Conservation (phyloP, 2,113 vertebrate genomes). For the Porphyrio hochstetteri region DNA sequence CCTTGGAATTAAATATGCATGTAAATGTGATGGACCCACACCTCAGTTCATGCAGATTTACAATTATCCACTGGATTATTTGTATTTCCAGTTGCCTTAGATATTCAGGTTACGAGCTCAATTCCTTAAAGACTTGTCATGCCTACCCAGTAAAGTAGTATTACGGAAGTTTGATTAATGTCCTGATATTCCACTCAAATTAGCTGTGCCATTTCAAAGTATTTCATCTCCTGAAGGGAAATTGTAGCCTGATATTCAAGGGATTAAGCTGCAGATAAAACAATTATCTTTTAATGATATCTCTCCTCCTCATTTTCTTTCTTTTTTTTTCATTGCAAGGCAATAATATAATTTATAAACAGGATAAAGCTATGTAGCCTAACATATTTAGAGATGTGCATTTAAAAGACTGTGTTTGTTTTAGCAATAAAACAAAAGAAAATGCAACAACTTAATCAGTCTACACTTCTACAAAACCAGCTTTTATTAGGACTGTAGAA, state of each 20-base stretch:
- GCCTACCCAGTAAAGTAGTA: not conserved
- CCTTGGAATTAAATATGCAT: not conserved
- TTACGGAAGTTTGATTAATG: constrained; percentile 27
- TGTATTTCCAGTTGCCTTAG: constrained; percentile 11
- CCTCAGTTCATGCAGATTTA: not conserved
- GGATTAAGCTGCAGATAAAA: constrained; percentile 30
- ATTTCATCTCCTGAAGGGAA: constrained; percentile 37
- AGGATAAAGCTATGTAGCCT: not conserved
- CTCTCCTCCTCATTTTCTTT: not conserved
- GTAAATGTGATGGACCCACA: not conserved
- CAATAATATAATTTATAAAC: not conserved
- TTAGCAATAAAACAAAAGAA: not conserved
- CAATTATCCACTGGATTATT: not conserved
- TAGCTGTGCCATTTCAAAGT: constrained; percentile 42
- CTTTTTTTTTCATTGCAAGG: constrained; percentile 36
- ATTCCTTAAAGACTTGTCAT: constrained; percentile 1
- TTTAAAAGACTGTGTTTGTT: not conserved
- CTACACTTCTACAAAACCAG: not conserved
- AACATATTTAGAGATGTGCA: not conserved
- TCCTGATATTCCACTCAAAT: constrained; percentile 40
- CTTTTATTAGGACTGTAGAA: not conserved
- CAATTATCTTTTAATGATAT: constrained; percentile 53
- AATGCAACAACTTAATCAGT: not conserved
- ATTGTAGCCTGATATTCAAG: constrained; percentile 25
- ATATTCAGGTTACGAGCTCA: not conserved